Evolutionary conservation across 2,888 invertebrate species (phyloP).

Genomic region (Tetragnatha montana): DNA sequence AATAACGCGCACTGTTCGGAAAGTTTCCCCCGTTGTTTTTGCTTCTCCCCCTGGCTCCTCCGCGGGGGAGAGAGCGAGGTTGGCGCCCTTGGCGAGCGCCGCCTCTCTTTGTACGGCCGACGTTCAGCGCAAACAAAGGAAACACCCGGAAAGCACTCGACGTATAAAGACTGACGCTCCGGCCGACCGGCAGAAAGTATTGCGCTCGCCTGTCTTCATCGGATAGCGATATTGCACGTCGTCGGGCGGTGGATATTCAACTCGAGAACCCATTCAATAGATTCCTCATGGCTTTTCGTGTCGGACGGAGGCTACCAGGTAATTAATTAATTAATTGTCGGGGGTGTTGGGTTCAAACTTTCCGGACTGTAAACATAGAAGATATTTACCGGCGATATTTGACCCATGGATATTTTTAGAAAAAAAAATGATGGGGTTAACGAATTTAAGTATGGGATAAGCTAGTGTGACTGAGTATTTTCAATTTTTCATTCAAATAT

Average conservation of each 20-base stretch:
- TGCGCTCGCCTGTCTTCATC: background rate
- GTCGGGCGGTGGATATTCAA: background rate
- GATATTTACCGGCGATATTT: background rate
- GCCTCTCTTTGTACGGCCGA: slow-evolving; percentile 54
- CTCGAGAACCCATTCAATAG: background rate
- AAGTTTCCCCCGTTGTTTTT: background rate
- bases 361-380: background rate
- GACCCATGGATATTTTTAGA: too few relatives aligned
- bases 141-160: slow-evolving; percentile 44
- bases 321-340: slow-evolving; percentile 7
- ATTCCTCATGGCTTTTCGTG: slow-evolving; percentile 58
- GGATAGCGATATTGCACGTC: slow-evolving; percentile 2
- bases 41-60: background rate
- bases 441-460: too few relatives aligned
- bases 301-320: slow-evolving; percentile 51
- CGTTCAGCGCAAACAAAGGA: slow-evolving; percentile 63
- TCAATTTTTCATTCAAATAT: too few relatives aligned
- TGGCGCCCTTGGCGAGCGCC: slow-evolving; percentile 39
- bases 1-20: background rate
- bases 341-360: too few relatives aligned
- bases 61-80: slow-evolving; percentile 26
- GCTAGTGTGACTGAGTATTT: too few relatives aligned
- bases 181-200: slow-evolving; percentile 22
- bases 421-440: too few relatives aligned
- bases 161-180: slow-evolving; percentile 43